These are phyloP conservation scores for Glaucopsyche alexis DNA, from an alignment of 2,888 invertebrate genomes.

Conservation along the genomic window DNA sequence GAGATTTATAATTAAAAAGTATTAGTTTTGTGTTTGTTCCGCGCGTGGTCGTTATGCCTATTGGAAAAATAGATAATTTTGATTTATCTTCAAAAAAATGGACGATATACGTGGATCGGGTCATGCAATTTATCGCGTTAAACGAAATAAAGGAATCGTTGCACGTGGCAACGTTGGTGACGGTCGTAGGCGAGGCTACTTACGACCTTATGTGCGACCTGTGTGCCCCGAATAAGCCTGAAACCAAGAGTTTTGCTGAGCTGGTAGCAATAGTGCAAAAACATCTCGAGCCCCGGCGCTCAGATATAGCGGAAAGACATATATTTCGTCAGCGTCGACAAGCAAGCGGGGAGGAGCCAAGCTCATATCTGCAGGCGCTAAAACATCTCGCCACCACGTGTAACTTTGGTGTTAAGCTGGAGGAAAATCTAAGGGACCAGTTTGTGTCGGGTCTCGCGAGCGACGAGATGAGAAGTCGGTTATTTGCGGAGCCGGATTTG, in stretches of 20 bases:
- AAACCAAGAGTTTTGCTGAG: not conserved
- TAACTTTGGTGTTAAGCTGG: conserved; percentile 33
- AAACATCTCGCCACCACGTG: conserved; percentile 37
- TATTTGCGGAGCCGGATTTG: conserved; percentile 32
- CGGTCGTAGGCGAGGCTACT: conserved; percentile 33
- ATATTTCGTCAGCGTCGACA: conserved; percentile 1
- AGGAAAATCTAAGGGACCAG: conserved; percentile 32
- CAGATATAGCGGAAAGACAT: conserved; percentile 5
- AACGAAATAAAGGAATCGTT: conserved; percentile 31
- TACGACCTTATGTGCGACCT: conserved; percentile 35
- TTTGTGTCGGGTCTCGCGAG: conserved; percentile 33
- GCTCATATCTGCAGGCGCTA: conserved; percentile 36
- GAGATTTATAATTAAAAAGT: not conserved
- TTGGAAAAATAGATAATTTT: conserved; percentile 1
- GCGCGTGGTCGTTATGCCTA: not conserved
- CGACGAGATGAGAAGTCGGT: conserved; percentile 31
- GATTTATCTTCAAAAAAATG: not conserved
- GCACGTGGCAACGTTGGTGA: conserved; percentile 33
- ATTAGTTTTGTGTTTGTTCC: not conserved
- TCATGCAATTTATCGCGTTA: conserved; percentile 31
- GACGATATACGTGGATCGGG: not conserved
- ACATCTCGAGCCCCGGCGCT: not conserved
- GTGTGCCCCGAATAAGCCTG: conserved; percentile 30
- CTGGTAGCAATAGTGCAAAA: not conserved
- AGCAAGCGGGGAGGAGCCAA: conserved; percentile 54